Evolutionary conservation across 2,888 invertebrate genomes (phyloP), one percentile per base, ranked within the genome.

Genomic region (Agrotis segetum): DNA sequence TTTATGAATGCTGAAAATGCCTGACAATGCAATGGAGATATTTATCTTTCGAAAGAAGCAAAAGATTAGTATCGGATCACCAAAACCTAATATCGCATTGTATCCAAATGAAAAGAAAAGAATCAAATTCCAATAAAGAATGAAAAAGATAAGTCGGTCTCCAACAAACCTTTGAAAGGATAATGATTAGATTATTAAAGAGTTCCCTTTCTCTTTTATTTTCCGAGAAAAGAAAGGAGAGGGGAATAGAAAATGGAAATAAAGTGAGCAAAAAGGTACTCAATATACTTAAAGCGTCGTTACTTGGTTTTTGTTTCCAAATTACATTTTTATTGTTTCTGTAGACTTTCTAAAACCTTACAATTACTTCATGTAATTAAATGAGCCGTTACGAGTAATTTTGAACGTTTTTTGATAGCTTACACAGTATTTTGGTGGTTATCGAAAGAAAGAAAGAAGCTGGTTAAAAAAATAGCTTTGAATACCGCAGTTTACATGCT

Each of bases 321-420:
- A 82, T 79, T 79, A 82, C 60, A 56, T 53, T 62, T 65, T 72
- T 50, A 78, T 68, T 67, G 58, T 67, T 59, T 59, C 64, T 29
- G 34, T 53, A 67, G 46, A 46, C 19, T 58, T 59, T 44, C 46
- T 29, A 13, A 21, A 52, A 14, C 46, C 40, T 67, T 71, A 61
- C n/a, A 67, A 67, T 70, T 59, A 67, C 61, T 71, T 64, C 49
- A 58, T 50, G 5, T 63, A 67, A 78, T 78, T 55, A 78, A 34
- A 24, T 59, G 47, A 29, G 46, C 21, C 13, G 19, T 50, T 50
- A 55, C 47, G 44, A 47, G 40, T 29, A 24, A 40, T 78, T 77
- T 55, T 19, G n/a, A n/a, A n/a, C n/a, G n/a, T n/a, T n/a, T n/a
- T n/a, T n/a, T n/a, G n/a, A n/a, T n/a, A n/a, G n/a, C n/a, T n/a